phyloP scores from a whole-genome alignment of 1,140 invertebrate species.

The Dermatophagoides farinae region DNA sequence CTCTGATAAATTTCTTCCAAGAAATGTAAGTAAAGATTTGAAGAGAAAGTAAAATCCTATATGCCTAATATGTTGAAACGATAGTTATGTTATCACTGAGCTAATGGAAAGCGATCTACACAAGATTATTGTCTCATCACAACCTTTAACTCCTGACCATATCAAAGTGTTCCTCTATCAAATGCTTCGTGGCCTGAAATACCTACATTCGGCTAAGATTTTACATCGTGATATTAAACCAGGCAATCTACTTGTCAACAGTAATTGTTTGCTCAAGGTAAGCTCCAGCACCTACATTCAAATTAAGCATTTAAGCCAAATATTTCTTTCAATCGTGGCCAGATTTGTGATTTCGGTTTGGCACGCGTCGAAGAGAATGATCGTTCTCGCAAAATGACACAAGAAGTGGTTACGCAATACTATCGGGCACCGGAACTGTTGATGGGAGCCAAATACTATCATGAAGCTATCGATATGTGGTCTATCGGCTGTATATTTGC shows the following conservation, averaged over 20 bases:
- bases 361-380: slow-evolving; percentile 86
- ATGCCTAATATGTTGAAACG: slow-evolving; percentile 13
- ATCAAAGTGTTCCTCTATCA: slow-evolving; percentile 99
- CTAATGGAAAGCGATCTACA: slow-evolving; percentile 97
- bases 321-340: background rate
- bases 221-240: slow-evolving; percentile 97
- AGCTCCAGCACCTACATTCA: slow-evolving; percentile 16
- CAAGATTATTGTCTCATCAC: slow-evolving; percentile 98
- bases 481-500: slow-evolving; percentile 98
- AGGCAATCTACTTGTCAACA: slow-evolving; percentile 94
- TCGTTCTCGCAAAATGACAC: slow-evolving; percentile 80
- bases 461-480: slow-evolving; percentile 91
- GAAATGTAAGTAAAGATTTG: slow-evolving; percentile 86
- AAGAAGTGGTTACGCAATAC: slow-evolving; percentile 96
- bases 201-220: slow-evolving; percentile 89
- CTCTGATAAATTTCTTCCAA: slow-evolving; percentile 91
- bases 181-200: slow-evolving; percentile 95
- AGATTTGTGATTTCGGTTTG: slow-evolving; percentile 95
- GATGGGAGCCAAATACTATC: slow-evolving; percentile 94
- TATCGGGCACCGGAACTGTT: slow-evolving; percentile 95
- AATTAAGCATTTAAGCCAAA: background rate
- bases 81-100: slow-evolving; percentile 96
- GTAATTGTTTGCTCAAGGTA: slow-evolving; percentile 91
- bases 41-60: slow-evolving; percentile 12
- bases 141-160: slow-evolving; percentile 91